phyloP scores from a whole-genome alignment of 2,797 vertebrate genomes.

The Enteromius thamalakanensis region DNA sequence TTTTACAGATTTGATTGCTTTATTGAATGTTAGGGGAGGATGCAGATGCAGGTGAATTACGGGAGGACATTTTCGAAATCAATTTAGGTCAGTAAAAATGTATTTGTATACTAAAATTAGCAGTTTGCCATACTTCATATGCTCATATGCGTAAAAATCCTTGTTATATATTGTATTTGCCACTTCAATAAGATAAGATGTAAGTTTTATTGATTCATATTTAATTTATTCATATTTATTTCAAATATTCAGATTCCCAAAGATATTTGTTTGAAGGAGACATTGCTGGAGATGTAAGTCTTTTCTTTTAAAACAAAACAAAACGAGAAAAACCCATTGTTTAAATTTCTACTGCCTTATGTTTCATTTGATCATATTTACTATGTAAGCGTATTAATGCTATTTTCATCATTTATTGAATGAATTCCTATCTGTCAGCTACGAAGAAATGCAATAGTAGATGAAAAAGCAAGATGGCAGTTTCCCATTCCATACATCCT shows the following conservation, averaged over 20 bases:
- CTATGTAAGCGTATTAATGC: conserved; percentile 47
- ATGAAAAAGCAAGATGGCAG: conserved; percentile 81
- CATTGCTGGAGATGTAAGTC: conserved; percentile 84
- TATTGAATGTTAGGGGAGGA: conserved; percentile 65
- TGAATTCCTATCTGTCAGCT: conserved; percentile 63
- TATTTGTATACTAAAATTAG: background rate
- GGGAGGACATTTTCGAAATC: conserved; percentile 85
- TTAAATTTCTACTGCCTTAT: conserved; percentile 11
- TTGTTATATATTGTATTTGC: background rate
- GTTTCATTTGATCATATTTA: background rate
- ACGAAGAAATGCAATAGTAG: conserved; percentile 79
- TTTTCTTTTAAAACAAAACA: background rate
- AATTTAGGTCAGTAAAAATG: conserved; percentile 78
- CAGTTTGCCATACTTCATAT: background rate
- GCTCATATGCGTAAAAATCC: background rate
- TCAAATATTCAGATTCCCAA: conserved; percentile 72
- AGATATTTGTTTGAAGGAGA: conserved; percentile 88
- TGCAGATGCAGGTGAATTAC: conserved; percentile 74
- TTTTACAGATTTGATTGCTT: conserved; percentile 26
- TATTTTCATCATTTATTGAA: background rate
- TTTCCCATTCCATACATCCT: conserved; percentile 91
- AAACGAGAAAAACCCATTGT: background rate
- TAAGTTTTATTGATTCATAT: background rate
- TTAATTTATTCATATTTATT: too few relatives aligned
- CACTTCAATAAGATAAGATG: background rate